Evolutionary conservation across 2,113 vertebrate species (phyloP).

Genomic region (Sorex fumeus): DNA sequence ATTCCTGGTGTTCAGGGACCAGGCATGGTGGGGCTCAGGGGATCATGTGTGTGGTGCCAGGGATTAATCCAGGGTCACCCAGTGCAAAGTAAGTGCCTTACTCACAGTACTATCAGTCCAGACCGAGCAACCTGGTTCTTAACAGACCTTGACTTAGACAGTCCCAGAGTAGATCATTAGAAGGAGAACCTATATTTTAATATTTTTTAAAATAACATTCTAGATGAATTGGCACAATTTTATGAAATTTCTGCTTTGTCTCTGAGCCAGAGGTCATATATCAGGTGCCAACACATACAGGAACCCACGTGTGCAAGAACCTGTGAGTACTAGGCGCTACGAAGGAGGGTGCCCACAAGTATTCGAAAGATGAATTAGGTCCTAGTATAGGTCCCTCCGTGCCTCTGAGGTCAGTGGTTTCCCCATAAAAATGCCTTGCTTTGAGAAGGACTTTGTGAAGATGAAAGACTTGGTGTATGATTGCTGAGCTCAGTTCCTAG

Average conservation of each 20-base stretch:
- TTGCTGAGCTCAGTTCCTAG: neutral
- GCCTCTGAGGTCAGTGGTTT: neutral
- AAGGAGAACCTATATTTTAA: neutral
- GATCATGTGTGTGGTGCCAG: neutral
- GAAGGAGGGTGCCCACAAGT: neutral
- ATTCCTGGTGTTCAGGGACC: too few species aligned
- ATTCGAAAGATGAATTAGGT: neutral
- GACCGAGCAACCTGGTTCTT: neutral
- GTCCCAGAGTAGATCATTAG: neutral
- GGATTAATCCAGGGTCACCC: neutral
- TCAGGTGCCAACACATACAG: neutral
- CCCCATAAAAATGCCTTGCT: neutral
- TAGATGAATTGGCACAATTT: neutral
- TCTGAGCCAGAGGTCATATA: conserved; percentile 38
- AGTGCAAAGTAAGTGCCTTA: neutral
- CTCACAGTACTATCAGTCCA: neutral
- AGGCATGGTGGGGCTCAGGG: too few species aligned
- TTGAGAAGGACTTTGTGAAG: neutral
- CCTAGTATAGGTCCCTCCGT: neutral
- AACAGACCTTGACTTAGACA: neutral
- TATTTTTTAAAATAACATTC: neutral
- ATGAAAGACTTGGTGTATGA: neutral
- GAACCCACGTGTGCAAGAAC: neutral
- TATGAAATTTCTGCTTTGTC: neutral
- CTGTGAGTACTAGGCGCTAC: neutral